These are phyloP conservation scores for Mesorhabditis sp. DNA, from an alignment of 2,888 invertebrate genomes.

Conservation along the genomic window DNA sequence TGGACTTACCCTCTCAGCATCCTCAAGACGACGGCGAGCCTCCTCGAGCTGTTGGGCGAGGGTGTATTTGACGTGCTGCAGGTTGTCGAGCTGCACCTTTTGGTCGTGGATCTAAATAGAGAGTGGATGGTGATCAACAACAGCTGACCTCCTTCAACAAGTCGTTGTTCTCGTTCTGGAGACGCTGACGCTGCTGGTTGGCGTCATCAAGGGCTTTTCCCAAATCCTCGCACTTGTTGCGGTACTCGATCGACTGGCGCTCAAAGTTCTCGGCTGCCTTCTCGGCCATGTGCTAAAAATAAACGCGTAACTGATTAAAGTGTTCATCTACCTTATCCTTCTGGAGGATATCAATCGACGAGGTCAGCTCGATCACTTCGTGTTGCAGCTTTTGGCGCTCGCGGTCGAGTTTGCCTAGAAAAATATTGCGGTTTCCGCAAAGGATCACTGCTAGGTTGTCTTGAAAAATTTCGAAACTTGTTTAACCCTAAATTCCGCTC, in stretches of 20 bases:
- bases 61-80: slow-evolving; percentile 82
- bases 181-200: slow-evolving; percentile 87
- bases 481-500: no score
- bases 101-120: slow-evolving; percentile 80
- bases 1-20: slow-evolving; percentile 76
- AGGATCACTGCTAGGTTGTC: slow-evolving; percentile 65
- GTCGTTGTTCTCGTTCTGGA: slow-evolving; percentile 71
- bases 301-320: not conserved
- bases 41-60: slow-evolving; percentile 85
- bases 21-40: slow-evolving; percentile 86
- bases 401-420: slow-evolving; percentile 72
- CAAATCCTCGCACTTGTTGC: slow-evolving; percentile 69
- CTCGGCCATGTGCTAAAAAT: slow-evolving; percentile 60
- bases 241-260: slow-evolving; percentile 81
- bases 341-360: slow-evolving; percentile 85
- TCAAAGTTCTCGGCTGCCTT: slow-evolving; percentile 79
- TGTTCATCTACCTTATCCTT: slow-evolving; percentile 75
- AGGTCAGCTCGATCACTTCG: slow-evolving; percentile 91
- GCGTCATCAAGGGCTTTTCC: slow-evolving; percentile 92
- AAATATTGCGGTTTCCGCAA: no score
- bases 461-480: no score
- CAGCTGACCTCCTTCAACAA: slow-evolving; percentile 23
- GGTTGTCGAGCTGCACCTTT: slow-evolving; percentile 88
- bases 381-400: slow-evolving; percentile 95
- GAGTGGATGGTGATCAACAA: not conserved